Conservation (phyloP, 2,888 invertebrate genomes). For the Ceramica pisi region DNA sequence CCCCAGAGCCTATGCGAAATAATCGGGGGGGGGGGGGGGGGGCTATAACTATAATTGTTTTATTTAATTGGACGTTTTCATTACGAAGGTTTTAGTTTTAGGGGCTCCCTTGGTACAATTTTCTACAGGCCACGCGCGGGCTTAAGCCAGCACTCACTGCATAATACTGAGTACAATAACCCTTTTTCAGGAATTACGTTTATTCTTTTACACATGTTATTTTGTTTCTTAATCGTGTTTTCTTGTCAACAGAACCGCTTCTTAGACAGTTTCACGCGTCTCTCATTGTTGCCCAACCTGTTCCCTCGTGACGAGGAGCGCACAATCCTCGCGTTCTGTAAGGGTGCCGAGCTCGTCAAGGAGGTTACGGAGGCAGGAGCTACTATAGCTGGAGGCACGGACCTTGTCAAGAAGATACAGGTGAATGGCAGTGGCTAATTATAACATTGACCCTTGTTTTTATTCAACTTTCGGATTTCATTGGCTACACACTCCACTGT, state of each 20-base stretch:
- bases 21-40: too few species aligned
- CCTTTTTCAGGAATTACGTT: too few species aligned
- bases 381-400: conserved; percentile 93
- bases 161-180: too few species aligned
- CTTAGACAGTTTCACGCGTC: conserved; percentile 92
- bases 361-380: conserved; percentile 94
- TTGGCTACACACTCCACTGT: background rate
- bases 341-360: conserved; percentile 91
- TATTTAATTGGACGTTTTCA: too few species aligned
- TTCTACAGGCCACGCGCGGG: too few species aligned
- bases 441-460: background rate
- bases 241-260: conserved; percentile 90
- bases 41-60: too few species aligned
- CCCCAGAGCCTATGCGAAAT: too few species aligned
- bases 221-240: background rate
- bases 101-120: too few species aligned
- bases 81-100: too few species aligned
- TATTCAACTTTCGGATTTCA: background rate
- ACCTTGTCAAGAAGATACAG: conserved; percentile 94
- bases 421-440: conserved; percentile 64
- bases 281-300: conserved; percentile 92
- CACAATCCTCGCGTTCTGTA: conserved; percentile 94
- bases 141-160: too few species aligned
- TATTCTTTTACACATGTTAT: too few species aligned
- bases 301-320: conserved; percentile 93